Conservation (phyloP, 2,888 invertebrate species). For the Myopa tessellatipennis region DNA sequence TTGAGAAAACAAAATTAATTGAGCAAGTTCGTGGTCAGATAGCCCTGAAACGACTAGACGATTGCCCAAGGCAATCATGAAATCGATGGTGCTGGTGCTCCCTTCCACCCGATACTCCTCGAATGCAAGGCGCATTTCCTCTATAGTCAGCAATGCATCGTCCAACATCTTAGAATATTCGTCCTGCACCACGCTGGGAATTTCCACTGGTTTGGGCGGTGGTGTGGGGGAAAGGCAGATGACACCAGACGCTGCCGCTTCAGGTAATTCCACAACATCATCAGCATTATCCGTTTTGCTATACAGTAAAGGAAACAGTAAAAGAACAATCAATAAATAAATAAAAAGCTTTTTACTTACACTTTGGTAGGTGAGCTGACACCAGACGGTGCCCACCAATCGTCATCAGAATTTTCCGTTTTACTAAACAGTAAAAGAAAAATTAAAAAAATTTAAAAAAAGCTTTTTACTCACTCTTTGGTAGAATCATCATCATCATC, state of each 20-base stretch:
- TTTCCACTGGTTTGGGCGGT: not conserved
- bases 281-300: no score
- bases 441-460: not conserved
- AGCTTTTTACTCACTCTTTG: not conserved
- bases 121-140: not conserved
- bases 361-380: not conserved
- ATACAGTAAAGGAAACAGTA: no score
- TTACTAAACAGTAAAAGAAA: not conserved
- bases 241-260: not conserved
- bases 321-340: no score
- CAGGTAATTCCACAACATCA: no score
- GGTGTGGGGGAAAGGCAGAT: not conserved
- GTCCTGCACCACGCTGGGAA: not conserved
- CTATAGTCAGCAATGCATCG: not conserved
- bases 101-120: not conserved
- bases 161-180: not conserved
- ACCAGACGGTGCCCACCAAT: not conserved
- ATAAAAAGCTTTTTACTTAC: no score
- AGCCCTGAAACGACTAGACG: not conserved
- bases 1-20: no score
- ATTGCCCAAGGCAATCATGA: not conserved
- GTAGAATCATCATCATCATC: not conserved
- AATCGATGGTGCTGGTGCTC: not conserved
- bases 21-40: not conserved
- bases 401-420: not conserved